A percentile compares a stretch with the other conserved stretches of the same genome.
phyloP scores from a whole-genome alignment of 2,113 vertebrate genomes.

The Caracal caracal region DNA sequence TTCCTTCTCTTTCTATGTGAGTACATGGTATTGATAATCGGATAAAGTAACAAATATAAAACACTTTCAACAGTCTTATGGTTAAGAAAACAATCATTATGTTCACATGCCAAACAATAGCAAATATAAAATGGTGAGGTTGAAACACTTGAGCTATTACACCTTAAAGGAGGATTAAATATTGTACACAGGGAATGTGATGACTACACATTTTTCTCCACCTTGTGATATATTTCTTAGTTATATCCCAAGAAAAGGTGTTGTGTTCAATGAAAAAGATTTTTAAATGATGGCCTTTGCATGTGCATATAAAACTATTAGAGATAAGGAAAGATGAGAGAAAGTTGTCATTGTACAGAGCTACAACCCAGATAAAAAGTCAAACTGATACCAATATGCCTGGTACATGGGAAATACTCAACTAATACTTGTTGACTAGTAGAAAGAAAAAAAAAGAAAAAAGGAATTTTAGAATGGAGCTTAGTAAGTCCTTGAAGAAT shows the following conservation, averaged over 20 bases:
- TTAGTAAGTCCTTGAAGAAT: background rate
- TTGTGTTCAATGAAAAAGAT: background rate
- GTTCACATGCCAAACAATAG: background rate
- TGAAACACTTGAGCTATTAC: background rate
- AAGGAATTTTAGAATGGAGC: background rate
- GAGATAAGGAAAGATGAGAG: background rate
- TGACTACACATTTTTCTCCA: background rate
- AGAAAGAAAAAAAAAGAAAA: background rate
- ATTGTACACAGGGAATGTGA: background rate
- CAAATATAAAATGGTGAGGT: background rate
- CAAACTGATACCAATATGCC: background rate
- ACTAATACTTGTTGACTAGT: background rate
- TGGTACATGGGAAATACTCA: background rate
- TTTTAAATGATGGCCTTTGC: background rate
- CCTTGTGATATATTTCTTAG: background rate
- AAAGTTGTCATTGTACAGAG: background rate
- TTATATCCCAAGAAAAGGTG: background rate
- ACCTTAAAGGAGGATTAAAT: conserved; percentile 12
- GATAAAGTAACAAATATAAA: background rate
- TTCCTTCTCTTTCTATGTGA: background rate
- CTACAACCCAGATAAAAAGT: background rate
- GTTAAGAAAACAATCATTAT: background rate
- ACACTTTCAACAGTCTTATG: background rate
- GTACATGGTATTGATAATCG: background rate
- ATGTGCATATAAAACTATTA: background rate